Percentiles rank a stretch among this genome's conserved stretches.
Evolutionary conservation across 2,113 vertebrate genomes (phyloP).

Genomic region (Bambusicola thoracicus): DNA sequence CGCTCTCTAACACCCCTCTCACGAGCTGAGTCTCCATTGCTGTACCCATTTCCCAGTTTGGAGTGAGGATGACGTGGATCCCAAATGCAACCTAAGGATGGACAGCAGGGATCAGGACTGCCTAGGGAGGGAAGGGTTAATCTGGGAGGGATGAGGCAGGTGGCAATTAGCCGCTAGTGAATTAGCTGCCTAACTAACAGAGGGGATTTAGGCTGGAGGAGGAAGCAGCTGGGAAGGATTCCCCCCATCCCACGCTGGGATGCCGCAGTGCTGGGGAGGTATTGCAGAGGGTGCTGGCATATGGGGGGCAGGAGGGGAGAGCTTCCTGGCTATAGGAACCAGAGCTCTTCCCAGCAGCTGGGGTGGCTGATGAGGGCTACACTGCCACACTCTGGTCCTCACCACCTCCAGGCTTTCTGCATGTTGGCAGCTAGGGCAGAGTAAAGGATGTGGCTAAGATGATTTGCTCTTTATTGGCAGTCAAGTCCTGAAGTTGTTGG

Average conservation of each 20-base stretch:
- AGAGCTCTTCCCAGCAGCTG: not conserved
- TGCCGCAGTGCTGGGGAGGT: rapidly evolving
- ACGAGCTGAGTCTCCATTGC: rapidly evolving
- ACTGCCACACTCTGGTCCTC: not conserved
- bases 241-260: rapidly evolving
- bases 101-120: not conserved
- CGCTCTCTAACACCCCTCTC: rapidly evolving
- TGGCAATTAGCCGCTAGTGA: not conserved
- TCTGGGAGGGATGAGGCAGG: not conserved
- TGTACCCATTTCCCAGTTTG: not conserved
- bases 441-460: not conserved
- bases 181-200: not conserved
- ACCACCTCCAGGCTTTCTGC: not conserved
- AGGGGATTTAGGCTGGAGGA: not conserved
- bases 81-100: not conserved
- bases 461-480: not conserved
- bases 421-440: not conserved
- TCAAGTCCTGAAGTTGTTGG: rapidly evolving
- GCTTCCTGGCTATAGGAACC: not conserved
- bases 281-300: rapidly evolving
- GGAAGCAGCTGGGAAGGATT: rapidly evolving
- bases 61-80: rapidly evolving
- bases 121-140: not conserved
- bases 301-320: not conserved
- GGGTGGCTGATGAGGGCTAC: too few relatives aligned